Conservation (phyloP, 2,888 invertebrate species). For the Thera obeliscata region DNA sequence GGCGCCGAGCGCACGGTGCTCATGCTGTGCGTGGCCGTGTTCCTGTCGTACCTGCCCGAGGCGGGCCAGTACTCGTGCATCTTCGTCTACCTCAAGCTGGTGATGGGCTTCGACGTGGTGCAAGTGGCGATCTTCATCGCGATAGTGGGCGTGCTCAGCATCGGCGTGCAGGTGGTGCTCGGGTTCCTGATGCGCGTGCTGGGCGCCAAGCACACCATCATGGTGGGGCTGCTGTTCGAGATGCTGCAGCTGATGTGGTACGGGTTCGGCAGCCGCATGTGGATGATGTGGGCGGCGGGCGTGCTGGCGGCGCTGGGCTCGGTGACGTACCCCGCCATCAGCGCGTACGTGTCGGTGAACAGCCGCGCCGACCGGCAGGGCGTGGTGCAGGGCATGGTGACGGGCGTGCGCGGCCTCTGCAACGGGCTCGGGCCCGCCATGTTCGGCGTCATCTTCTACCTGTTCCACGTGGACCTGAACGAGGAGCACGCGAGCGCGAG, state of each 20-base stretch:
- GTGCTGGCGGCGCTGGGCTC: slow-evolving; percentile 97
- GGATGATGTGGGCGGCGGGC: slow-evolving; percentile 99
- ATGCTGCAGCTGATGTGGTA: slow-evolving; percentile 99
- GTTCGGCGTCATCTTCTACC: slow-evolving; percentile 98
- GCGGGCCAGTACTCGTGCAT: slow-evolving; percentile 99
- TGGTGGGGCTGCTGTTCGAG: slow-evolving; percentile 98
- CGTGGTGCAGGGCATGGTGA: slow-evolving; percentile 98
- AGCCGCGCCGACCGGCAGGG: slow-evolving; percentile 99
- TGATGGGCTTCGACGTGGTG: slow-evolving; percentile 97
- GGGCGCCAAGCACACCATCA: slow-evolving; percentile 98
- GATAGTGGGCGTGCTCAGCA: slow-evolving; percentile 97
- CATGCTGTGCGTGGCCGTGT: slow-evolving; percentile 98
- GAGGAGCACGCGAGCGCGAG: slow-evolving; percentile 84
- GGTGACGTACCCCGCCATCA: slow-evolving; percentile 99
- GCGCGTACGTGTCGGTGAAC: slow-evolving; percentile 98
- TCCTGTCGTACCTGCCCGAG: slow-evolving; percentile 98
- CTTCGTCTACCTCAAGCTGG: slow-evolving; percentile 98
- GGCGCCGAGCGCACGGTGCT: slow-evolving; percentile 98
- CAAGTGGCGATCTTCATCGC: slow-evolving; percentile 99
- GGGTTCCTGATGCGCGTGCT: slow-evolving; percentile 92
- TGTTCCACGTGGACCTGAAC: slow-evolving; percentile 98
- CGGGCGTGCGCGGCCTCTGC: slow-evolving; percentile 98
- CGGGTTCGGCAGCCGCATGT: slow-evolving; percentile 97
- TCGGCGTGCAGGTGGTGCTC: slow-evolving; percentile 95
- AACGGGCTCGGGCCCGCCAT: slow-evolving; percentile 99